Conservation (phyloP, 1,140 invertebrate genomes). For the Eubasilissa regina region DNA sequence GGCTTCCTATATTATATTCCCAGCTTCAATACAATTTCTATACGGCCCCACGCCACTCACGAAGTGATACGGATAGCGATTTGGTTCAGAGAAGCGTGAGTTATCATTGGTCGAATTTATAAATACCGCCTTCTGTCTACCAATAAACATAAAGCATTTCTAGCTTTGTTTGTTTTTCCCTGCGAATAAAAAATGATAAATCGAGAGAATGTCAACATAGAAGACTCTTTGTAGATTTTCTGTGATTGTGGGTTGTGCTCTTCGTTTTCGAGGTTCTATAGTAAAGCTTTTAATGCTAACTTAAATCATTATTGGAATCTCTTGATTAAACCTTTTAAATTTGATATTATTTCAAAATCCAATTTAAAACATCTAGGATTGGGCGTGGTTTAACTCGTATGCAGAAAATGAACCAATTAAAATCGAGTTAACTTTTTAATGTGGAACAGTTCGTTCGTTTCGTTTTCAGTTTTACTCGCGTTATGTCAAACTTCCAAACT, state of each 20-base stretch:
- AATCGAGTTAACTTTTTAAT: slow-evolving; percentile 46
- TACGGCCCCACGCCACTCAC: slow-evolving; percentile 49
- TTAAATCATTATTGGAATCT: not conserved
- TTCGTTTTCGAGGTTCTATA: not conserved
- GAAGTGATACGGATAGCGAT: slow-evolving; percentile 45
- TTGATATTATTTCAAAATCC: not conserved
- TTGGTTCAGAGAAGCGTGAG: slow-evolving; percentile 30
- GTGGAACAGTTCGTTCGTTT: slow-evolving; percentile 45
- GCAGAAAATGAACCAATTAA: slow-evolving; percentile 48
- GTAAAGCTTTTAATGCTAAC: not conserved
- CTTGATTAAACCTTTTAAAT: not conserved
- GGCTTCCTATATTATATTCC: slow-evolving; percentile 48
- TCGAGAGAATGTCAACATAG: slow-evolving; percentile 4
- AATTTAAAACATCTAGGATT: slow-evolving; percentile 27
- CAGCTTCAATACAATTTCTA: slow-evolving; percentile 49
- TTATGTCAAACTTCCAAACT: slow-evolving; percentile 42
- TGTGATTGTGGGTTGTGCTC: not conserved
- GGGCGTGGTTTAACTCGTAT: slow-evolving; percentile 42
- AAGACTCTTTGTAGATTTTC: not conserved
- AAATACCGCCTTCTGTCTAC: slow-evolving; percentile 51
- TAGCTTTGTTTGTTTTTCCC: slow-evolving; percentile 48
- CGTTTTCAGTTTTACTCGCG: slow-evolving; percentile 26
- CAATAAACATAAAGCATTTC: slow-evolving; percentile 53
- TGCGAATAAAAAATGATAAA: slow-evolving; percentile 1
- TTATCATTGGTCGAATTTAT: slow-evolving; percentile 54